These are phyloP conservation scores for Caenorhabditis auriculariae DNA, from an alignment of 2,888 invertebrate genomes.

Conservation along the genomic window DNA sequence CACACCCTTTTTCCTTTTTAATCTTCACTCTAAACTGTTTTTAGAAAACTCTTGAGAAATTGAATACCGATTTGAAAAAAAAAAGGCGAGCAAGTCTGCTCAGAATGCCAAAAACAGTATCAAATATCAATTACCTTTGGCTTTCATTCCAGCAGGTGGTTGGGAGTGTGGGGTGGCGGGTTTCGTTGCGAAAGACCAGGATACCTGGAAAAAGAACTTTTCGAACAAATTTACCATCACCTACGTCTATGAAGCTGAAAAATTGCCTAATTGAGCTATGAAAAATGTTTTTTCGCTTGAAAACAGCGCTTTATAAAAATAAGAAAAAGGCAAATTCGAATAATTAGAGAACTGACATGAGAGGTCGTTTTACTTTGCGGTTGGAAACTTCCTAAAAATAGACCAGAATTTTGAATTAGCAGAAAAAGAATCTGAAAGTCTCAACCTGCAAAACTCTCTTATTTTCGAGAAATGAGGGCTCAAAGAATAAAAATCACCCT, in stretches of 20 bases:
- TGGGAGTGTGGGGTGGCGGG: constrained; percentile 36
- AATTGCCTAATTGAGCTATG: too few relatives aligned
- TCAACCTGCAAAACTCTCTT: too few relatives aligned
- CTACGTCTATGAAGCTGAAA: too few relatives aligned
- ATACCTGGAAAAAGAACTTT: constrained; percentile 28
- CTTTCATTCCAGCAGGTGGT: constrained; percentile 28
- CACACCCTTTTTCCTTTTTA: neutral
- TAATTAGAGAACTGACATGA: neutral
- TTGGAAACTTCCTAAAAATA: too few relatives aligned
- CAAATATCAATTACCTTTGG: constrained; percentile 7
- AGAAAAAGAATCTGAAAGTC: too few relatives aligned
- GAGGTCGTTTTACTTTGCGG: neutral
- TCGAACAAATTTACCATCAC: too few relatives aligned
- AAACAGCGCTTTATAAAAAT: too few relatives aligned
- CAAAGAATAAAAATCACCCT: too few relatives aligned
- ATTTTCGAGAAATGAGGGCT: too few relatives aligned
- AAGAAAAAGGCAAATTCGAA: neutral
- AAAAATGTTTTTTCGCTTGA: too few relatives aligned
- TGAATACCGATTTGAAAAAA: neutral
- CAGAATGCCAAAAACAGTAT: constrained; percentile 9
- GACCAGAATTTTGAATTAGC: too few relatives aligned
- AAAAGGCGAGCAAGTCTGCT: too few relatives aligned
- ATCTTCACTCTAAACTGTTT: neutral
- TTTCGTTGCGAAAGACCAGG: constrained; percentile 44
- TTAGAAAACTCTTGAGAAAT: neutral